These are phyloP conservation scores for Zoanthus solanderi DNA, from an alignment of 92 coral and sea anemone genomes.

Conservation along the genomic window DNA sequence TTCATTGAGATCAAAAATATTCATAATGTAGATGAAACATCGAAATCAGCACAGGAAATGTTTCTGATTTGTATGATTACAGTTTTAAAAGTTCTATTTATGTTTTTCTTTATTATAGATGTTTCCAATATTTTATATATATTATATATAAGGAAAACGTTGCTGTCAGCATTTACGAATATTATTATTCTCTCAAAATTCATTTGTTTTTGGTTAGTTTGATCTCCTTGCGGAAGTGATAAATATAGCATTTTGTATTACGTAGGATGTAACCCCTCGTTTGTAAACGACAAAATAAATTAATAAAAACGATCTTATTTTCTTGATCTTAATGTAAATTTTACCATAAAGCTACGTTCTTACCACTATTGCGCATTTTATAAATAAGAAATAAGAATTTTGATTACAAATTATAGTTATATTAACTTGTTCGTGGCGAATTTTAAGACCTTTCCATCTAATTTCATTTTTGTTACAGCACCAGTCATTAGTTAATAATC, in stretches of 20 bases:
- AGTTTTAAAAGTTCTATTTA: neutral
- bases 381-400: too few relatives aligned
- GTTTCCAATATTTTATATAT: neutral
- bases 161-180: neutral
- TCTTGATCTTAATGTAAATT: too few relatives aligned
- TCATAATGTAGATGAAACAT: too few relatives aligned
- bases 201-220: neutral
- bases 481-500: neutral
- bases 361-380: too few relatives aligned
- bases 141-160: neutral
- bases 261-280: too few relatives aligned
- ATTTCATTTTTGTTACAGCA: neutral
- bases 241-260: neutral
- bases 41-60: neutral
- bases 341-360: too few relatives aligned
- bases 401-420: too few relatives aligned
- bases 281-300: too few relatives aligned
- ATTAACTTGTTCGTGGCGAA: too few relatives aligned
- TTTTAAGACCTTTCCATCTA: neutral
- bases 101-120: neutral
- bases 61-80: neutral
- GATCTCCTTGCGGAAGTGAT: neutral
- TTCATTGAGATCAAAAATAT: neutral
- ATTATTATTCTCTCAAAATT: neutral
- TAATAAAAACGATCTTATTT: too few relatives aligned